phyloP scores from a whole-genome alignment of 2,888 invertebrate genomes.

The Epirrita christyi region DNA sequence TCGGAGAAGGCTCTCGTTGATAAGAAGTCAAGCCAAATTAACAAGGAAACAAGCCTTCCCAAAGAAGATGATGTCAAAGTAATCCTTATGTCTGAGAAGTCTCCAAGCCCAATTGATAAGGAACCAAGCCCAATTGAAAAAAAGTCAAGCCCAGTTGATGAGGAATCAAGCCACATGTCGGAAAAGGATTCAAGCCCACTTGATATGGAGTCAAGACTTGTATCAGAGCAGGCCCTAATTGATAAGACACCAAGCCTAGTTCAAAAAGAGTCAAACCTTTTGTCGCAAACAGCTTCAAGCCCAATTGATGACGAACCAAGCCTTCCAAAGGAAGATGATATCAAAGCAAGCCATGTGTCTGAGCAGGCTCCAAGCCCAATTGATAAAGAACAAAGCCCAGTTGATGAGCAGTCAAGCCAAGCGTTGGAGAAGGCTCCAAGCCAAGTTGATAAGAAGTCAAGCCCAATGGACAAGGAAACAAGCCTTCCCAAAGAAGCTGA shows the following conservation, averaged over 20 bases:
- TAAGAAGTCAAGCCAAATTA: neutral
- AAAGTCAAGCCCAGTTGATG: neutral
- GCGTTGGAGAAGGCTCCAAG: too few species aligned
- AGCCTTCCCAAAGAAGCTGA: too few species aligned
- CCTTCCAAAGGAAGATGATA: slow-evolving; percentile 10
- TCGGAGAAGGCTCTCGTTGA: slow-evolving; percentile 10
- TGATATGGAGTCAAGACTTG: slow-evolving; percentile 8
- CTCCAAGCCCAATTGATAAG: slow-evolving; percentile 15
- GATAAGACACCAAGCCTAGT: neutral
- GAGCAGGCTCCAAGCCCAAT: slow-evolving; percentile 15
- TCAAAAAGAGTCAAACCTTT: slow-evolving; percentile 3
- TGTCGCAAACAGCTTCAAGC: neutral
- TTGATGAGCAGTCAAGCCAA: neutral
- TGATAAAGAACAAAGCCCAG: too few species aligned
- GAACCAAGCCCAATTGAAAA: slow-evolving; percentile 1
- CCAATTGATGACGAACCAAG: slow-evolving; percentile 28
- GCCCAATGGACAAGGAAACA: neutral
- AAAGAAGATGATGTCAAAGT: slow-evolving; percentile 18
- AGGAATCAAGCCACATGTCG: slow-evolving; percentile 17
- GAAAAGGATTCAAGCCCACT: neutral
- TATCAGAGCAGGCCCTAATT: too few species aligned
- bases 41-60: slow-evolving; percentile 6
- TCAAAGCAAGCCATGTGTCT: slow-evolving; percentile 13
- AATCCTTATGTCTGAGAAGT: slow-evolving; percentile 20
- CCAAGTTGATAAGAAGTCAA: neutral